Evolutionary conservation across 2,888 invertebrate genomes (phyloP).

Genomic region (Magallana nippona): DNA sequence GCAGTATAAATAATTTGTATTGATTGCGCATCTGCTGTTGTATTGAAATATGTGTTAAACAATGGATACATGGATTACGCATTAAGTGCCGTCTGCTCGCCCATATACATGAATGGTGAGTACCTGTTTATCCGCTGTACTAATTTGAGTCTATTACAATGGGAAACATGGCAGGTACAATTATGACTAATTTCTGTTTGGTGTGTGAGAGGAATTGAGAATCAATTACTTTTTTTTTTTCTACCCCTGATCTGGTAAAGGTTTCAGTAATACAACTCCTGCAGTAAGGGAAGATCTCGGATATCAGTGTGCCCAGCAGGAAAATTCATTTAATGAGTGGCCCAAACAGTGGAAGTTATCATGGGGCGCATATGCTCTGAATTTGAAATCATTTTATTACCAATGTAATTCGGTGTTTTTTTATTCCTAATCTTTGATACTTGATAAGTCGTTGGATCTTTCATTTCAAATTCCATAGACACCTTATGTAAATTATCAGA

Average conservation of each 20-base stretch:
- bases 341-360: neutral
- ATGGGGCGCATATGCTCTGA: neutral
- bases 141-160: slow-evolving; percentile 7
- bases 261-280: neutral
- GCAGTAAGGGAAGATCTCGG: neutral
- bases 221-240: neutral
- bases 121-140: slow-evolving; percentile 6
- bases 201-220: neutral
- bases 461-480: slow-evolving; percentile 19
- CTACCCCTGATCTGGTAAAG: neutral
- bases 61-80: slow-evolving; percentile 29
- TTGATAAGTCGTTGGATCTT: neutral
- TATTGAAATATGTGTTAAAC: slow-evolving; percentile 7
- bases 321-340: slow-evolving; percentile 18
- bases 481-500: neutral
- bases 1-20: slow-evolving; percentile 28
- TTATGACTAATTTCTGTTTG: slow-evolving; percentile 20
- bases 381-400: neutral
- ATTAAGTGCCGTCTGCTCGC: slow-evolving; percentile 29
- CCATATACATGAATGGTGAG: slow-evolving; percentile 23
- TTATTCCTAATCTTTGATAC: neutral
- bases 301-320: slow-evolving; percentile 10
- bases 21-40: neutral
- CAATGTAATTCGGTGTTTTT: neutral
- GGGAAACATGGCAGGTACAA: slow-evolving; percentile 12